These are phyloP conservation scores for Thalpophila matura DNA, from an alignment of 2,888 invertebrate species.

Conservation along the genomic window DNA sequence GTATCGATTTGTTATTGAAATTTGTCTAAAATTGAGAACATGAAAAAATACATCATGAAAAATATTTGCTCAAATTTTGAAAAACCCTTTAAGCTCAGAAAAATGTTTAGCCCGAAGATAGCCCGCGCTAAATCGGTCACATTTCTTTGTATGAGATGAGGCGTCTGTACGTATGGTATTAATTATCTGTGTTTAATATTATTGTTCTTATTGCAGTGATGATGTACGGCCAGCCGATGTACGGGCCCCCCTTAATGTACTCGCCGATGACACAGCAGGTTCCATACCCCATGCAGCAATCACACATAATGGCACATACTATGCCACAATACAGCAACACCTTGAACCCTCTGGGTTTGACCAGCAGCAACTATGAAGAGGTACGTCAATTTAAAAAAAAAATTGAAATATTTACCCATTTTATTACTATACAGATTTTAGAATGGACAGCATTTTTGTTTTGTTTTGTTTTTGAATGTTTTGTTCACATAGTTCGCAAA, in stretches of 20 bases:
- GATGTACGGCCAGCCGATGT: constrained; percentile 86
- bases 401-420: constrained; percentile 5
- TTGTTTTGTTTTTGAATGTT: constrained; percentile 24
- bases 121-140: too few species aligned
- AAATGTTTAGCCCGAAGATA: too few species aligned
- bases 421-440: constrained; percentile 30
- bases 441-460: constrained; percentile 14
- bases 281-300: constrained; percentile 64
- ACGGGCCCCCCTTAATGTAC: constrained; percentile 91
- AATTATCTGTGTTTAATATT: too few species aligned
- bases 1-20: too few species aligned
- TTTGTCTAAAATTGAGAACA: too few species aligned
- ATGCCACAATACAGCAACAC: constrained; percentile 55
- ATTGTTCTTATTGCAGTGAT: constrained; percentile 85
- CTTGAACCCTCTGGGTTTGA: constrained; percentile 62
- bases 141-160: too few species aligned
- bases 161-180: too few species aligned
- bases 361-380: constrained; percentile 75
- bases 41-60: too few species aligned
- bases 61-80: too few species aligned
- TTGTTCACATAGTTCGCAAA: constrained; percentile 23
- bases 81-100: too few species aligned
- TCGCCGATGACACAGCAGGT: constrained; percentile 81
- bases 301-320: constrained; percentile 55
- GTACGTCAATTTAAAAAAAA: constrained; percentile 64